These are phyloP conservation scores for Squalus acanthias DNA, from an alignment of 2,797 vertebrate species.

Conservation along the genomic window DNA sequence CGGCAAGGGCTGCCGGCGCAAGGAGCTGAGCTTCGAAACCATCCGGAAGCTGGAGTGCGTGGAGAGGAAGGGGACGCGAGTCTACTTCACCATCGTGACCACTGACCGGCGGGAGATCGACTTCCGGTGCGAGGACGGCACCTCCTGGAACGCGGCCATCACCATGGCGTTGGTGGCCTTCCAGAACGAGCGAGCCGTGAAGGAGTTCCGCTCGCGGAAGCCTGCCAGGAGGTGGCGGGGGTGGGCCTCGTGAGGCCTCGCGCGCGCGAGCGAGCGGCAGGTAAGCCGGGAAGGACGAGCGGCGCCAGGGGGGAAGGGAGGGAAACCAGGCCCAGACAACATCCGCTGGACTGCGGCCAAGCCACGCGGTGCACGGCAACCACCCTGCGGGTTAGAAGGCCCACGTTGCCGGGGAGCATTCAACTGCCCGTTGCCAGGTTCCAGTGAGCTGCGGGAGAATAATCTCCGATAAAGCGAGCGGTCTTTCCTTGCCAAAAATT, in stretches of 20 bases:
- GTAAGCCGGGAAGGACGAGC: too few species aligned
- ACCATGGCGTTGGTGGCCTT: slow-evolving; percentile 43
- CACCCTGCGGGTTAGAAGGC: neutral
- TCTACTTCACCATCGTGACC: slow-evolving; percentile 43
- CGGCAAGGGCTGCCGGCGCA: slow-evolving; percentile 36
- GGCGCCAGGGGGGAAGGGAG: fast-evolving
- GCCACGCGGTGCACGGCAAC: neutral
- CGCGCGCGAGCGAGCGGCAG: neutral
- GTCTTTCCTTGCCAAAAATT: neutral
- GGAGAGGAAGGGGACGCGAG: slow-evolving; percentile 42
- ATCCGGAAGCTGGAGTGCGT: slow-evolving; percentile 43
- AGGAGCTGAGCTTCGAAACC: slow-evolving; percentile 40
- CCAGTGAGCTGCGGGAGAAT: neutral
- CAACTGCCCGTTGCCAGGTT: neutral
- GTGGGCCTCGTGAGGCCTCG: neutral
- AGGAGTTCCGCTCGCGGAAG: slow-evolving; percentile 39
- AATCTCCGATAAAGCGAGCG: neutral
- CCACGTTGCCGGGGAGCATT: neutral
- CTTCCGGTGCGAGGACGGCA: slow-evolving; percentile 42
- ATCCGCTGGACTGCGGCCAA: neutral
- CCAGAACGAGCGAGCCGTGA: slow-evolving; percentile 40
- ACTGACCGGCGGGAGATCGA: slow-evolving; percentile 43
- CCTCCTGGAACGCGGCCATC: slow-evolving; percentile 42
- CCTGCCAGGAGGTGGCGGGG: neutral
- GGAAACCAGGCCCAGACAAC: neutral